phyloP scores from a whole-genome alignment of 1,140 invertebrate species.

The Zaprionus taronus region DNA sequence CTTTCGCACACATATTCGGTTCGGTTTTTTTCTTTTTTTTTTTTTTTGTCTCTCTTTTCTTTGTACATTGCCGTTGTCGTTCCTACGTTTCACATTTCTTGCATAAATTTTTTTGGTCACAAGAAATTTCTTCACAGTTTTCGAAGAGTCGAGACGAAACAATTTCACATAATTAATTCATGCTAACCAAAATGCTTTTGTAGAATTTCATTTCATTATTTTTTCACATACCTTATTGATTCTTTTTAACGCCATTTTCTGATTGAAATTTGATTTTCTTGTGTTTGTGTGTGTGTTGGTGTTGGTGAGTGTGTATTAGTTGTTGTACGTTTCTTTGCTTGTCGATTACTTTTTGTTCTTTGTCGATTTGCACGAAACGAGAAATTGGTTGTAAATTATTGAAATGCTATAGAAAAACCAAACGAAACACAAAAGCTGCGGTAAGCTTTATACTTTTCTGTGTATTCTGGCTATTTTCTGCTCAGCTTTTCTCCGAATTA shows the following conservation, averaged over 20 bases:
- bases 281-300: conserved; percentile 69
- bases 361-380: conserved; percentile 65
- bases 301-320: conserved; percentile 69
- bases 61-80: conserved; percentile 63
- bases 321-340: conserved; percentile 66
- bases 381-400: conserved; percentile 47
- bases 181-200: conserved; percentile 36
- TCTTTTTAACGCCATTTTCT: conserved; percentile 96
- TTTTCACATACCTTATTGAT: conserved; percentile 95
- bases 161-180: conserved; percentile 41
- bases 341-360: conserved; percentile 74
- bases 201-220: conserved; percentile 56
- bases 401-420: conserved; percentile 59
- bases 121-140: conserved; percentile 60
- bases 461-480: conserved; percentile 63
- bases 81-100: conserved; percentile 84
- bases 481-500: conserved; percentile 62
- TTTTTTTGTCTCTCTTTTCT: conserved; percentile 57
- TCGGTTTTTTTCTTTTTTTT: conserved; percentile 44
- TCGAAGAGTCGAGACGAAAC: conserved; percentile 27
- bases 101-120: conserved; percentile 81
- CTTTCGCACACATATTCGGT: conserved; percentile 85
- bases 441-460: conserved; percentile 55
- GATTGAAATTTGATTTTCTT: conserved; percentile 84
- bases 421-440: conserved; percentile 79